phyloP scores from a whole-genome alignment of 1,140 invertebrate species.

The Lordiphosa stackelbergi region DNA sequence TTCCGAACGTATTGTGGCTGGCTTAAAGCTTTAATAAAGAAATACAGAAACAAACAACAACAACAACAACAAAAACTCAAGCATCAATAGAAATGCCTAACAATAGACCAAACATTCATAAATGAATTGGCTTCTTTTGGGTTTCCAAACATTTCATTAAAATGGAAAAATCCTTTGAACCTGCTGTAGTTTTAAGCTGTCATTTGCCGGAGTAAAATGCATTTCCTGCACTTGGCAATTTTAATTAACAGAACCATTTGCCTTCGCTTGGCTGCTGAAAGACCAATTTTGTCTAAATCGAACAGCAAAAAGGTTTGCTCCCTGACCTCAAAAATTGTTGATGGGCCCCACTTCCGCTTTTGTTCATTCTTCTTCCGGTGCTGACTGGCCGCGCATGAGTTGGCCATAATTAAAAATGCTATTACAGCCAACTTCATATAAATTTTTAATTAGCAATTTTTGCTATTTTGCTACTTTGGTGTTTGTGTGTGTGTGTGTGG shows the following conservation, averaged over 20 bases:
- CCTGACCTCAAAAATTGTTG: constrained; percentile 68
- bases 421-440: constrained; percentile 76
- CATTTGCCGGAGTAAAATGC: no score
- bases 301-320: constrained; percentile 66
- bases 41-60: neutral
- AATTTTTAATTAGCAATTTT: constrained; percentile 77
- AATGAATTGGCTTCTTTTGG: constrained; percentile 29
- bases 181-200: no score
- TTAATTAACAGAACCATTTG: constrained; percentile 36
- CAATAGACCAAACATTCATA: constrained; percentile 17
- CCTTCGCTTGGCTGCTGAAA: neutral
- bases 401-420: constrained; percentile 76
- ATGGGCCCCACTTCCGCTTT: constrained; percentile 63
- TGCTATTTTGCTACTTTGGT: constrained; percentile 72
- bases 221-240: neutral
- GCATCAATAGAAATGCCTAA: neutral
- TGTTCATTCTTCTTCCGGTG: constrained; percentile 28
- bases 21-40: constrained; percentile 21
- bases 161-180: no score
- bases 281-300: constrained; percentile 33
- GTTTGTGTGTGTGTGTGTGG: constrained; percentile 25
- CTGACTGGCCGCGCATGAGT: constrained; percentile 65
- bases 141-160: no score
- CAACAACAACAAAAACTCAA: neutral
- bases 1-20: constrained; percentile 14